Conservation (phyloP, 2,888 invertebrate species). For the Drosophila anomelani region DNA sequence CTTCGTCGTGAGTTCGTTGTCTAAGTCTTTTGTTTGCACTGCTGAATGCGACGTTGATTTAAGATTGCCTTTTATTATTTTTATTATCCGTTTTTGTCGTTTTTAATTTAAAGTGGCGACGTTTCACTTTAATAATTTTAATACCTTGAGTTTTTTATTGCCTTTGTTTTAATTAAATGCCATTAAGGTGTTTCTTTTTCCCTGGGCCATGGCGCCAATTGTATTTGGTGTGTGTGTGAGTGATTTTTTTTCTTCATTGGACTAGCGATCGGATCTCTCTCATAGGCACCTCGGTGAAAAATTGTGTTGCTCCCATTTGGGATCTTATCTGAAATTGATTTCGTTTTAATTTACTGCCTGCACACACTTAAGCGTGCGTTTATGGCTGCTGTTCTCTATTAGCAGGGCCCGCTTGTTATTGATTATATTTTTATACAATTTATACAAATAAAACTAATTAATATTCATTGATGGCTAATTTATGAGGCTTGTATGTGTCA, state of each 20-base stretch:
- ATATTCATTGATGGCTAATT: conserved; percentile 65
- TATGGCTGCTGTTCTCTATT: conserved; percentile 23
- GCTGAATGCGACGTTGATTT: conserved; percentile 50
- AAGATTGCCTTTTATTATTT: conserved; percentile 43
- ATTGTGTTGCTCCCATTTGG: conserved; percentile 34
- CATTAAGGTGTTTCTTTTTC: conserved; percentile 49
- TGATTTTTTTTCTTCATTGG: background rate
- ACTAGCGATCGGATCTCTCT: conserved; percentile 19
- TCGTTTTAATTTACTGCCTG: conserved; percentile 40
- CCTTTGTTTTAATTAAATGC: conserved; percentile 54
- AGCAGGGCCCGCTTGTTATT: conserved; percentile 36
- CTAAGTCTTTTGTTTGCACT: conserved; percentile 53
- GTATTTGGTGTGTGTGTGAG: conserved; percentile 18
- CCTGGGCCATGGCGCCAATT: conserved; percentile 29
- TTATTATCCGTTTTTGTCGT: conserved; percentile 39
- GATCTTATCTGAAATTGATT: conserved; percentile 54
- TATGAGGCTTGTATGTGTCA: conserved; percentile 50
- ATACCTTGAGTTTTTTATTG: conserved; percentile 52
- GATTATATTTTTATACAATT: conserved; percentile 55
- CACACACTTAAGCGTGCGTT: conserved; percentile 35
- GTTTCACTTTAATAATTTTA: conserved; percentile 58
- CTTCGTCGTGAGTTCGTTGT: conserved; percentile 43
- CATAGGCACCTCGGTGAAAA: conserved; percentile 42
- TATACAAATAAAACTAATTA: conserved; percentile 64
- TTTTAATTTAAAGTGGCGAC: conserved; percentile 48